Evolutionary conservation across 2,797 vertebrate genomes (phyloP).

Genomic region (Mormyrops attenuatus): DNA sequence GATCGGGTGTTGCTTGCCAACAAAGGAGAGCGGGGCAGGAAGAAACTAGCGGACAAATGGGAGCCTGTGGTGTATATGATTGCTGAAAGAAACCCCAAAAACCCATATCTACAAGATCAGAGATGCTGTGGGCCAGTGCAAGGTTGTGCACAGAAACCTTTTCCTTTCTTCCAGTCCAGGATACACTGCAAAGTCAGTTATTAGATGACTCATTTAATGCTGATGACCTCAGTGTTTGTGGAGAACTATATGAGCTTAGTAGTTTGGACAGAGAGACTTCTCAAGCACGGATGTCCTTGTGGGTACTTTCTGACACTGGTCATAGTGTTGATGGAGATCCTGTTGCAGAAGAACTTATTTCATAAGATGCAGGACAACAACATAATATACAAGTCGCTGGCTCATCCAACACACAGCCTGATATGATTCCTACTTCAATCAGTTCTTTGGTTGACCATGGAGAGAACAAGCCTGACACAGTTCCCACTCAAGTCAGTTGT

Average conservation of each 20-base stretch:
- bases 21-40: neutral
- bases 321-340: no score
- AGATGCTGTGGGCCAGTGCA: neutral
- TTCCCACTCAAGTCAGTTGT: neutral
- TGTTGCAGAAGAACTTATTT: no score
- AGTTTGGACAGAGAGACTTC: no score
- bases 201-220: neutral
- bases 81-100: neutral
- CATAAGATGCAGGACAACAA: no score
- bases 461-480: neutral
- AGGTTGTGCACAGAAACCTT: neutral
- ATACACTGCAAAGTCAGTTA: neutral
- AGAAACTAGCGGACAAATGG: neutral
- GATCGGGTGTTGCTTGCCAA: neutral
- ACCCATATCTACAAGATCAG: neutral
- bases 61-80: neutral
- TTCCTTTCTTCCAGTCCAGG: neutral
- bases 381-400: neutral
- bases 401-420: neutral
- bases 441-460: neutral
- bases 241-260: neutral
- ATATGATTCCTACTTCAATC: neutral
- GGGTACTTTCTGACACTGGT: no score
- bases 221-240: neutral
- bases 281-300: no score